Evolutionary conservation across 2,888 invertebrate species (phyloP), one percentile per base, ranked within the genome.

Genomic region (Cactoblastis cactorum): DNA sequence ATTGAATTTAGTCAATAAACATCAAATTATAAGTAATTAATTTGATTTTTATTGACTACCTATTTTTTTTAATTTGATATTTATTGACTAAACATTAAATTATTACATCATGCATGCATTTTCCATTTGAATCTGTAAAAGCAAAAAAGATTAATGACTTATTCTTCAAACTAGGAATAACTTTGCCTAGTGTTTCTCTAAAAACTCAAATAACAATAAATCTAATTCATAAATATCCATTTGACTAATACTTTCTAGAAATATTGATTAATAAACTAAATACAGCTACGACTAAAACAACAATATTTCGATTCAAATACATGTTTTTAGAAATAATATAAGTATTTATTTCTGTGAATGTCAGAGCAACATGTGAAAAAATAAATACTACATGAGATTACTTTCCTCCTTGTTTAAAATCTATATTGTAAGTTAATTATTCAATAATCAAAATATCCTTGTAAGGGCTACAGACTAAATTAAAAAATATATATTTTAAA

Each of bases 221-320:
- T 14, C 5, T 35, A n/a, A n/a, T 32, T 19, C 1, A 39, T 19
- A 4, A 32, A 11, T 63, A 69, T 65, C 70, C 69, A 67, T 66
- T 66, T 58, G 63, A 67, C 69, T 67, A 63, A 63, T 54, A 53
- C 55, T 52, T 51, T 45, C 11, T 41, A 41, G 41, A 41, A 49
- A 6, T 22, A 14, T 2, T 35, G 5, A 35, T 14, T 35, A 3
- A 14, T 14, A 14, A 15, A 35, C 14, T 14, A 35, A 35, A 35
- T 9, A 9, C 1, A 9, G 33, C 33, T 35, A 35, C 6, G 11
- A 35, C 28, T 6, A 35, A 14, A 35, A 14, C 34, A 1, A 35
- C 14, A 35, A 28, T 9, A 28, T 4, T 22, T 28, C 9, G 28
- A 28, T 8, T 6, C 9, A 6, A 28, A 28, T 28, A 22, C 3